These are phyloP conservation scores for Rhopalosiphum nymphaeae DNA, from an alignment of 2,888 invertebrate species.

Conservation along the genomic window DNA sequence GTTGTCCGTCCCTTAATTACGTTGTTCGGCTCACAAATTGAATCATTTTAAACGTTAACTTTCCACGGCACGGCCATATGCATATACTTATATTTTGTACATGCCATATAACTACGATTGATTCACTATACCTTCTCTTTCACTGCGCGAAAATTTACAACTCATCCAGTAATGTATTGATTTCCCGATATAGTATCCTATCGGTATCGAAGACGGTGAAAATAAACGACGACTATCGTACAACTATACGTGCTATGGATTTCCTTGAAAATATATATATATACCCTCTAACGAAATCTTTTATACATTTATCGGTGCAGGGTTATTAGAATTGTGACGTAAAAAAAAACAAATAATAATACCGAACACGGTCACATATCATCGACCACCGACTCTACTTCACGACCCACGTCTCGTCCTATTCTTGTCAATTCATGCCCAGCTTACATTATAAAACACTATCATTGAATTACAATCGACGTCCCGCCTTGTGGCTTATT, in stretches of 20 bases:
- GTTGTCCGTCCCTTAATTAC: conserved; percentile 10
- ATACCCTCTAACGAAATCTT: neutral
- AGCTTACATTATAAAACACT: neutral
- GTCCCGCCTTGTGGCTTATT: neutral
- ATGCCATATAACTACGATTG: neutral
- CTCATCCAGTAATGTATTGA: neutral
- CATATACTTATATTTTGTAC: neutral
- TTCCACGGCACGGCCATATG: neutral
- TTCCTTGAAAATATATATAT: neutral
- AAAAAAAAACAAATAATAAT: neutral
- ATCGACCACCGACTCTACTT: neutral
- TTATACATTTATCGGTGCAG: neutral
- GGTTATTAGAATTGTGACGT: neutral
- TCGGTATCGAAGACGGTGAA: neutral
- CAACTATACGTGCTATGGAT: neutral
- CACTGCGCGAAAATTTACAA: neutral
- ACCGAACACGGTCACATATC: neutral
- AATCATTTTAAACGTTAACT: neutral
- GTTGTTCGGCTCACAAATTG: conserved; percentile 13
- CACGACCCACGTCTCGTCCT: neutral
- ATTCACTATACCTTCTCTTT: neutral
- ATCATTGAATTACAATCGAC: neutral
- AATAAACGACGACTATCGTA: neutral
- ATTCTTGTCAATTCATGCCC: neutral
- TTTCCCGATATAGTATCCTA: neutral